Evolutionary conservation across 2,113 vertebrate genomes (phyloP).

Genomic region (Thomomys bottae): DNA sequence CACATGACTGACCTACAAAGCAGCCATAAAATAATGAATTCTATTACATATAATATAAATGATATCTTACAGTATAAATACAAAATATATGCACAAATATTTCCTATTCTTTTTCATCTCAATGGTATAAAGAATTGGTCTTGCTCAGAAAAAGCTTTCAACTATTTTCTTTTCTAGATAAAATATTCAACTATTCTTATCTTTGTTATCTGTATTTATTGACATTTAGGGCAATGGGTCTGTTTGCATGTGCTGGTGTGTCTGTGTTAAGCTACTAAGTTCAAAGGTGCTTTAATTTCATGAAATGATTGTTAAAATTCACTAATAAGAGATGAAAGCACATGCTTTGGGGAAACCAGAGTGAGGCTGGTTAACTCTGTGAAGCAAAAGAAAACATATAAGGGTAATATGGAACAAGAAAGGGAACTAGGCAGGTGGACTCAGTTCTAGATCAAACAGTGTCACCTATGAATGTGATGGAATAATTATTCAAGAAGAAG

Average conservation of each 20-base stretch:
- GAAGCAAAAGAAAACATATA: not conserved
- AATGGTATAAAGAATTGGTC: slow-evolving; percentile 16
- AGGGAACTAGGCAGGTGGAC: accelerated
- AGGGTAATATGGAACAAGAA: not conserved
- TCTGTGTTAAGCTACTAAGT: not conserved
- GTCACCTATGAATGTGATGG: not conserved
- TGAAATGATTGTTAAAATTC: not conserved
- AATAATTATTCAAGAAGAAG: not conserved
- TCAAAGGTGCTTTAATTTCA: not conserved
- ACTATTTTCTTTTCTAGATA: not conserved
- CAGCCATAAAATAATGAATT: slow-evolving; percentile 8
- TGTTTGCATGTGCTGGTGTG: not conserved
- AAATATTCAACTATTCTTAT: not conserved
- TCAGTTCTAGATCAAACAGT: not conserved
- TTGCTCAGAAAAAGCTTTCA: not conserved
- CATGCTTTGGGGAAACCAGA: not conserved
- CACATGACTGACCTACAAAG: not conserved
- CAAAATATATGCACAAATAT: not conserved
- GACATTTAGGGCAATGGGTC: not conserved
- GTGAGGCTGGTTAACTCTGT: not conserved
- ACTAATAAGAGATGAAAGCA: not conserved
- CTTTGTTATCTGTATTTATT: not conserved
- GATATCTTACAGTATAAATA: no score
- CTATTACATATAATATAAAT: no score
- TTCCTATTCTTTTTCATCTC: slow-evolving; percentile 51